Evolutionary conservation across 2,888 invertebrate species (phyloP).

Genomic region (Carterocephalus palaemon): DNA sequence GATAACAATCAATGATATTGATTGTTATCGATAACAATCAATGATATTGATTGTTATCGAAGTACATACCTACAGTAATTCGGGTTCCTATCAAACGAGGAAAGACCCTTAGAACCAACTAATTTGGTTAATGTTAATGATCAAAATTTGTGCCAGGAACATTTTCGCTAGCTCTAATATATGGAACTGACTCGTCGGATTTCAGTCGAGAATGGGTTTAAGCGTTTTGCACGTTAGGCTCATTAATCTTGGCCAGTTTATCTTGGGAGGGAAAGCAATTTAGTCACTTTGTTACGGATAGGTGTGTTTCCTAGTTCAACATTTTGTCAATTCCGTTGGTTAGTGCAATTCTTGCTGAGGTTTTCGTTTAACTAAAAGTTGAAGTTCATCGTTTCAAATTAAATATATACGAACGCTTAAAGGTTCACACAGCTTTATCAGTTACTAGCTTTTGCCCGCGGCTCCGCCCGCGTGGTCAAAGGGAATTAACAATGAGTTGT

Average conservation of each 20-base stretch:
- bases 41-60: too few species aligned
- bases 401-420: too few species aligned
- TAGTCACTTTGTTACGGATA: conserved; percentile 35
- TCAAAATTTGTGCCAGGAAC: conserved; percentile 74
- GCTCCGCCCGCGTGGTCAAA: too few species aligned
- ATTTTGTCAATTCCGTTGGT: conserved; percentile 21
- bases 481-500: too few species aligned
- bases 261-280: conserved; percentile 60
- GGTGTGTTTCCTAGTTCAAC: conserved; percentile 24
- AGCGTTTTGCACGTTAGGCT: conserved; percentile 77
- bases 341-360: background rate
- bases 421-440: too few species aligned
- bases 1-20: background rate
- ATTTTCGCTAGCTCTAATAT: conserved; percentile 72
- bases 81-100: too few species aligned
- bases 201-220: conserved; percentile 76
- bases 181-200: conserved; percentile 78
- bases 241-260: conserved; percentile 76
- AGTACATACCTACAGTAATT: too few species aligned
- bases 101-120: conserved; percentile 61
- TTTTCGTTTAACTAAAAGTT: too few species aligned
- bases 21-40: conserved; percentile 2
- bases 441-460: too few species aligned
- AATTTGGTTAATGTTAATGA: conserved; percentile 77
- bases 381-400: too few species aligned